Evolutionary conservation across 2,888 invertebrate species (phyloP).

Genomic region (Seira musarum): DNA sequence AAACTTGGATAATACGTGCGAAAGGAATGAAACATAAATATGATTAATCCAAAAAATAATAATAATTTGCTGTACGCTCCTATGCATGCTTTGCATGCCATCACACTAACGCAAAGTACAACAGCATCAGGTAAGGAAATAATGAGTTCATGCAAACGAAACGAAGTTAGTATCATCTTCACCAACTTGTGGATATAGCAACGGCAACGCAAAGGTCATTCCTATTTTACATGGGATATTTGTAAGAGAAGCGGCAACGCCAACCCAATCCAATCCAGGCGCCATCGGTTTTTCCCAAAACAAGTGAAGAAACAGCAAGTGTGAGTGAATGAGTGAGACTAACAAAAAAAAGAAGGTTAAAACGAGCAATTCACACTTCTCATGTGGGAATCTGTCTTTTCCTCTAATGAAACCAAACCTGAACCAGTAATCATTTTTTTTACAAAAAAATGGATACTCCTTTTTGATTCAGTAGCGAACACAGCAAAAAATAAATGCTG

Average conservation of each 20-base stretch:
- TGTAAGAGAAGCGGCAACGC: not conserved
- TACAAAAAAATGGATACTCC: not conserved
- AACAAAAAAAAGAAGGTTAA: constrained; percentile 11
- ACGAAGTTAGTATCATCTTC: constrained; percentile 3
- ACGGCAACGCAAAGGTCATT: no score
- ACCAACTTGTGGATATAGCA: constrained; percentile 19
- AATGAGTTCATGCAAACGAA: constrained; percentile 5
- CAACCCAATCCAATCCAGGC: constrained; percentile 19
- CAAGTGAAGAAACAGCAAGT: constrained; percentile 34
- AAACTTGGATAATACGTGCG: no score
- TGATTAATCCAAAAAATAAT: no score
- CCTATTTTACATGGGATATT: constrained; percentile 38
- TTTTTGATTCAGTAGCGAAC: constrained; percentile 15
- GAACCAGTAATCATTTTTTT: constrained; percentile 43
- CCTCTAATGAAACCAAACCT: not conserved
- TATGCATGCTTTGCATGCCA: no score
- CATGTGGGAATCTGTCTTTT: constrained; percentile 43
- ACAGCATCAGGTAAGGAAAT: not conserved
- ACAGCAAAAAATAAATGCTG: constrained; percentile 1
- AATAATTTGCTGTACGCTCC: no score
- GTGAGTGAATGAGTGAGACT: not conserved
- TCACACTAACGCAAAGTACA: no score
- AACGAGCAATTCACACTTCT: constrained; percentile 45
- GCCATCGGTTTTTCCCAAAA: constrained; percentile 61
- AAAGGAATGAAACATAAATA: no score